A percentile compares a stretch with the other conserved stretches of the same genome.
phyloP scores from a whole-genome alignment of 2,113 vertebrate species.

The Ptyas mucosa region DNA sequence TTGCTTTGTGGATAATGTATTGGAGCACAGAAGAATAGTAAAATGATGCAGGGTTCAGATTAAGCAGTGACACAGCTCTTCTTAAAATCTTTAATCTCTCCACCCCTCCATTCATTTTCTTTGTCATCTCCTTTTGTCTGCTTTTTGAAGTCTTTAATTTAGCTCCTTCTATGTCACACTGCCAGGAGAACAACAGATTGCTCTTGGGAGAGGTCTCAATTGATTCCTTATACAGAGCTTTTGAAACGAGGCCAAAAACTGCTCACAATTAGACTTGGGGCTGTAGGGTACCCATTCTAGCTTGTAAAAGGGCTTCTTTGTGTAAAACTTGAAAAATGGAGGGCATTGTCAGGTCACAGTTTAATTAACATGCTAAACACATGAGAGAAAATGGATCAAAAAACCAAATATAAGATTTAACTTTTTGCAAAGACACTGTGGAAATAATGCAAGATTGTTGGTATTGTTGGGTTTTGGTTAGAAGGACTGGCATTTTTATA shows the following conservation, averaged over 20 bases:
- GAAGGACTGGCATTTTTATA: neutral
- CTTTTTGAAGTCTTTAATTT: neutral
- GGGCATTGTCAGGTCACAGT: neutral
- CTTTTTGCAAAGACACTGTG: neutral
- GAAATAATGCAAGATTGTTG: neutral
- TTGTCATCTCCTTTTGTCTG: neutral
- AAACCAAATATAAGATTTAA: neutral
- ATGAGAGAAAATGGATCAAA: neutral
- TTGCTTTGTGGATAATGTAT: neutral
- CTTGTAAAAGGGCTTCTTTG: neutral
- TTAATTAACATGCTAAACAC: neutral
- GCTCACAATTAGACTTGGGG: neutral
- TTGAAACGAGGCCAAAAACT: conserved; percentile 1
- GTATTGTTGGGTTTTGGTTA: neutral
- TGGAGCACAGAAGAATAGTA: neutral
- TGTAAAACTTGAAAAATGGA: neutral
- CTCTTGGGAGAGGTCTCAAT: neutral
- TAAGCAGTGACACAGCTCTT: neutral
- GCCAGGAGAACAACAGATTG: neutral
- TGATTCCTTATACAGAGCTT: neutral
- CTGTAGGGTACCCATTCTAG: neutral
- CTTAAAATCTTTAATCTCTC: neutral
- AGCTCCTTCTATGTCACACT: neutral
- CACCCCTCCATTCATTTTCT: neutral
- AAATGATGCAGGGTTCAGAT: neutral